phyloP scores from a whole-genome alignment of 2,888 invertebrate genomes.

The Abrostola tripartita region DNA sequence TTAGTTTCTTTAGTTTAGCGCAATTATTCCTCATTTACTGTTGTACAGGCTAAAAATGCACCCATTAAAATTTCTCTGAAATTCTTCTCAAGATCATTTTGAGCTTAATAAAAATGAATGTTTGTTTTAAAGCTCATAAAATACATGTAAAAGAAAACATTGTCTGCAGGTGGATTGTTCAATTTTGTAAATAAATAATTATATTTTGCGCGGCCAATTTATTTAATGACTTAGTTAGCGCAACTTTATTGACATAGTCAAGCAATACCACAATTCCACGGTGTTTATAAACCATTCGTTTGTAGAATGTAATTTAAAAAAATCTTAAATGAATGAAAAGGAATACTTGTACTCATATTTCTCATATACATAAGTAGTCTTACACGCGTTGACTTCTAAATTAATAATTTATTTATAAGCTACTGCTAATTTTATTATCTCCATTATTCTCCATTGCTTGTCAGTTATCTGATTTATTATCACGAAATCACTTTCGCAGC shows the following conservation, averaged over 20 bases:
- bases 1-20: conserved; percentile 33
- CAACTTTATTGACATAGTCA: neutral
- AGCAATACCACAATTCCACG: neutral
- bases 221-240: conserved; percentile 3
- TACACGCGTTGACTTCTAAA: conserved; percentile 10
- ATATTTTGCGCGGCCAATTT: conserved; percentile 4
- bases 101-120: neutral
- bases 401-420: conserved; percentile 31
- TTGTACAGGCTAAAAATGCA: conserved; percentile 5
- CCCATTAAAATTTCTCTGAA: conserved; percentile 18
- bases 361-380: too few relatives aligned
- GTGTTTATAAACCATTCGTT: conserved; percentile 5
- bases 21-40: conserved; percentile 42
- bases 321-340: neutral
- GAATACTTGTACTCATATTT: too few relatives aligned
- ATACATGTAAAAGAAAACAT: neutral
- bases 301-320: conserved; percentile 8
- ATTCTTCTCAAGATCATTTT: conserved; percentile 13
- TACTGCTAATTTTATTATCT: conserved; percentile 53
- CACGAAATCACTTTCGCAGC: conserved; percentile 61
- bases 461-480: conserved; percentile 65
- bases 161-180: neutral
- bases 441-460: conserved; percentile 49
- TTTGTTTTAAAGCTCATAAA: neutral
- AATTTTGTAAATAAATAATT: conserved; percentile 1